phyloP scores from a whole-genome alignment of 2,113 vertebrate genomes.

The Rynchops niger region DNA sequence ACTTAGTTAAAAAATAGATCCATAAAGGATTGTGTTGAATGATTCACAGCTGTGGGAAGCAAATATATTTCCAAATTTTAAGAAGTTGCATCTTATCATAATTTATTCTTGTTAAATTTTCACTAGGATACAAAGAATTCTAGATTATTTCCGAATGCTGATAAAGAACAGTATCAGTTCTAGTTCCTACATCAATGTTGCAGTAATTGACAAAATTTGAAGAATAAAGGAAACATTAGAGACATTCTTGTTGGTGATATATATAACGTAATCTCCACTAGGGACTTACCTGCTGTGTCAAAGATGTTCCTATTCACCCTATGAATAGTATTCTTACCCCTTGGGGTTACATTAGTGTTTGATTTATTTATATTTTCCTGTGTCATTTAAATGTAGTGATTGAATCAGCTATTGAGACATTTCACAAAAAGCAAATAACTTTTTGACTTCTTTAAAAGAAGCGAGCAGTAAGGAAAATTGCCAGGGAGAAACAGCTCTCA shows the following conservation, averaged over 20 bases:
- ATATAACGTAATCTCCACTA: not conserved
- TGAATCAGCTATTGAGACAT: not conserved
- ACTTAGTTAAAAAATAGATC: not conserved
- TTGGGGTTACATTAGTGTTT: not conserved
- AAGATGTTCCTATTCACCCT: not conserved
- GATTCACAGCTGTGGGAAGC: not conserved
- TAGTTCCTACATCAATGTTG: not conserved
- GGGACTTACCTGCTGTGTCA: not conserved
- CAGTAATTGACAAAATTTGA: not conserved
- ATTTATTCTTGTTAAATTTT: not conserved
- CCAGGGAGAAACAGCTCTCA: not conserved
- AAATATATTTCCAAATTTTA: not conserved
- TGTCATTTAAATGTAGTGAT: not conserved
- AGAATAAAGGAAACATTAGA: not conserved
- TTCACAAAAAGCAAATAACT: not conserved
- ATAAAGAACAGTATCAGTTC: not conserved
- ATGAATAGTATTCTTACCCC: not conserved
- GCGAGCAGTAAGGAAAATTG: not conserved
- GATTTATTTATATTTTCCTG: conserved; percentile 25
- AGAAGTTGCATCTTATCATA: not conserved
- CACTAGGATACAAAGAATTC: not conserved
- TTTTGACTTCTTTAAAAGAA: conserved; percentile 5
- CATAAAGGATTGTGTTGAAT: not conserved
- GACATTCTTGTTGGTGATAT: not conserved
- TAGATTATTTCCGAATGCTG: not conserved